Base-by-base conservation (phyloP, 2,113 vertebrate species). In the Bagarius yarrelli region DNA sequence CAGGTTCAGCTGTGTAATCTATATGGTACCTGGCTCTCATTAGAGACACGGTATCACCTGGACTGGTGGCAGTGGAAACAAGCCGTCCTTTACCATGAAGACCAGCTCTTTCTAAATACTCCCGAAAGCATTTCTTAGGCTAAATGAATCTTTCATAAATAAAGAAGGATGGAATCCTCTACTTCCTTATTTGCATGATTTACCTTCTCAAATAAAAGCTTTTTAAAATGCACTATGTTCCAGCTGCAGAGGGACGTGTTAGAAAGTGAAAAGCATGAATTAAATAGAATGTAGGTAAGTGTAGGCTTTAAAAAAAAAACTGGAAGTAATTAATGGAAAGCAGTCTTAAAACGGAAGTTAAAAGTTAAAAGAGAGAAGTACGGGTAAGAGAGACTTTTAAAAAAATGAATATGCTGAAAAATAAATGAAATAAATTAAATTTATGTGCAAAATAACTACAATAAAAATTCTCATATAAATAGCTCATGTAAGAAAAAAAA, bases 1-100 rank as follows among this genome's bases (percentile, higher is more conserved):
- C 52, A 73, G 47, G 34, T 78, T 66, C 76, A 53, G 18, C 44
- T 9, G 18, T 78, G 59, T 66, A 63, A 78, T 14, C 76, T 64
- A 52, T 64, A 34, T 44, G 61, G 47, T 52, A 53, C 69, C 77
- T 67, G 47, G n/a, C 14, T 1, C 8, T 30, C 23, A 64, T 67
- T 57, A 79, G 57, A 40, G 56, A 9, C 8, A 76, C 32, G 1
- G 57, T 11, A 61, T 76, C 34, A 34, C 74, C 74, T 76, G 36
- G 36, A 61, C n/a, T 4, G 36, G 21, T 2, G n/a, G 23, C 25
- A 27, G 4, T 71, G 47, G 47, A 71, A 53, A 71, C 47, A 8
- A 21, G 15, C 36, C 13, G 5, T n/a, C 34, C 34, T 36, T 40
- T 19, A 32, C 1, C 4, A 8, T 5, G 13, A 61, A 34, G 32